Evolutionary conservation across 2,888 invertebrate species (phyloP), one percentile per base, ranked within the genome.

Genomic region (Drosophila nigricruria): DNA sequence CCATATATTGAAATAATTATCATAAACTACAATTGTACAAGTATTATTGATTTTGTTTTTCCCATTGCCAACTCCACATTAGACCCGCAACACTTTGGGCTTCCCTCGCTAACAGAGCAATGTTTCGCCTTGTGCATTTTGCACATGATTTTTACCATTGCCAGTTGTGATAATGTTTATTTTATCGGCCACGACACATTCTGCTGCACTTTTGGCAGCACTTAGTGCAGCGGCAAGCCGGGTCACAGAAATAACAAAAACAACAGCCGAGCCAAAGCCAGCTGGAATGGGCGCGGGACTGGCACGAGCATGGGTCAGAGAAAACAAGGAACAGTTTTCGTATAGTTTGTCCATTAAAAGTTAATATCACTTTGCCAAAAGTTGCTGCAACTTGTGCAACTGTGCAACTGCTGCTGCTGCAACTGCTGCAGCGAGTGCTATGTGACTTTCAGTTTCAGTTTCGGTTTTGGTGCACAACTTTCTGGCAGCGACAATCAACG

Each of bases 141-240:
- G 65, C 79, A 79, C 89, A 89, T 88, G 89, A 89, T 85, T 88
- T 88, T 85, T 89, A 80, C 68, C 77, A 85, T 85, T 85, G 88
- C 85, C 90, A 85, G 85, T 85, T 85, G 88, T 86, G 85, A 85
- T 85, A 85, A 85, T 85, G 90, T 85, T 85, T 89, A 85, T 89
- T 88, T 89, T 85, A 85, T 85, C 85, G 85, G 88, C 85, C 90
- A 88, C 85, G 88, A 89, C 85, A 89, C 85, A 86, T 86, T 86
- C 88, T 86, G 84, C 81, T 88, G 90, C 90, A 86, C 90, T 86
- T 89, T 89, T 89, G 85, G 88, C 88, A 88, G 90, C 90, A 88
- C 90, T 88, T 89, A 88, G 85, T 78, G 58, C 65, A 60, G 70
- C 66, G 81, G 72, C 79, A 62, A 79, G 61, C 71, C 62, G 85